phyloP scores from a whole-genome alignment of 2,888 invertebrate genomes.

The Pollenia amentaria region DNA sequence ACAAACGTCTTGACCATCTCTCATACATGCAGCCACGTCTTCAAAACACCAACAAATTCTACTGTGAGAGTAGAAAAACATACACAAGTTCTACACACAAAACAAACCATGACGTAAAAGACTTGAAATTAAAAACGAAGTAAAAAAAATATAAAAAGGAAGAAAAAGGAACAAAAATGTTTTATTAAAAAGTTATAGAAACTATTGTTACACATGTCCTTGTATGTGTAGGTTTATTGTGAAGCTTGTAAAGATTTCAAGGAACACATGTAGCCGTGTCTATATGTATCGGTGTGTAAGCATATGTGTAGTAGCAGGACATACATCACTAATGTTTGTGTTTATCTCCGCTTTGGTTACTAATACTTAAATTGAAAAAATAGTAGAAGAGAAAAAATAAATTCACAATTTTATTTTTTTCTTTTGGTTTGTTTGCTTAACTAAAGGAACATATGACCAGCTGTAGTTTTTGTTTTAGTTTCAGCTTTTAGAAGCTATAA shows the following conservation, averaged over 20 bases:
- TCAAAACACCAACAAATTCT: neutral
- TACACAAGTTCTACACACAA: neutral
- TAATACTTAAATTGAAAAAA: conserved; percentile 65
- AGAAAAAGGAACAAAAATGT: conserved; percentile 41
- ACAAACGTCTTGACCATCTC: conserved; percentile 29
- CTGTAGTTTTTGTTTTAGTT: conserved; percentile 4
- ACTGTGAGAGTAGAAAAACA: conserved; percentile 5
- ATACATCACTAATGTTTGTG: conserved; percentile 66
- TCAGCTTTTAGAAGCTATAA: conserved; percentile 20
- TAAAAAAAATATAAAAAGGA: too few species aligned
- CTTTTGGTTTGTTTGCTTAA: conserved; percentile 26
- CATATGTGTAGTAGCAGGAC: conserved; percentile 10
- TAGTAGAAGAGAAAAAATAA: conserved; percentile 1
- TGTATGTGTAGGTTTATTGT: conserved; percentile 22
- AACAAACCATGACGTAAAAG: conserved; percentile 60
- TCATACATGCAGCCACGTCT: conserved; percentile 21
- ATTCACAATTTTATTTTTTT: neutral
- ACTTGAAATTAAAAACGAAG: conserved; percentile 68
- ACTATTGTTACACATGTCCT: conserved; percentile 62
- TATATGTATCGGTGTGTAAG: neutral
- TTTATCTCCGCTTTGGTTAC: conserved; percentile 71
- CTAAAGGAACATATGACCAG: conserved; percentile 47
- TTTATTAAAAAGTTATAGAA: conserved; percentile 63
- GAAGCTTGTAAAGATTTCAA: neutral
- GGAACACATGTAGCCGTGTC: neutral